Conservation (phyloP, 2,797 vertebrate species). For the Sebastes aleutianus region DNA sequence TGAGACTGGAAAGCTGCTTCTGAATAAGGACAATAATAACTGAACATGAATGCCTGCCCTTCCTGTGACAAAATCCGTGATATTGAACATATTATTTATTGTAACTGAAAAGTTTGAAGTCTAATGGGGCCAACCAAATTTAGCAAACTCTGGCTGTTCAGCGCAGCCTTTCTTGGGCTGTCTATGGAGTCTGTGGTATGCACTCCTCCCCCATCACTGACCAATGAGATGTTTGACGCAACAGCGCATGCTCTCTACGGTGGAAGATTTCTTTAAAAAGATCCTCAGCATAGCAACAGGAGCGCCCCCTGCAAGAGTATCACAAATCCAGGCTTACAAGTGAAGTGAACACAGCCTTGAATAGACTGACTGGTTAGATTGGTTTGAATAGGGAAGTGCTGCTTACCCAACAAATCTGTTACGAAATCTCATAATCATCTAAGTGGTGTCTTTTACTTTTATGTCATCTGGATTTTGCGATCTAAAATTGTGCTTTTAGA, state of each 20-base stretch:
- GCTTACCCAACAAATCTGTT: background rate
- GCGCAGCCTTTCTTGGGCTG: constrained; percentile 42
- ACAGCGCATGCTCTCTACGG: constrained; percentile 57
- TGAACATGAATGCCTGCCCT: background rate
- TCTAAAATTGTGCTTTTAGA: background rate
- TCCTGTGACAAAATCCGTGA: background rate
- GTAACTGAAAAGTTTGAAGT: background rate
- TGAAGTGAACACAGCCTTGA: constrained; percentile 2
- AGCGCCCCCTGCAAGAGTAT: background rate
- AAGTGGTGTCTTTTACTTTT: background rate
- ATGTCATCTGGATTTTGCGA: background rate
- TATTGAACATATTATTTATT: background rate
- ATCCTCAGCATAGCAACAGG: constrained; percentile 73
- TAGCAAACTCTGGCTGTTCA: constrained; percentile 20
- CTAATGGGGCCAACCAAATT: constrained; percentile 7
- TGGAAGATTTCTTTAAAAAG: constrained; percentile 78
- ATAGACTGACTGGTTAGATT: background rate
- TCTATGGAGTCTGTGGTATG: constrained; percentile 47
- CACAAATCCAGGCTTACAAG: background rate
- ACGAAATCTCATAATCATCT: background rate
- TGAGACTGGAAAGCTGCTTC: background rate
- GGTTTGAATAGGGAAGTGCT: background rate
- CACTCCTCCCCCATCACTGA: constrained; percentile 58
- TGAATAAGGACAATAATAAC: background rate
- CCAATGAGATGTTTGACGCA: constrained; percentile 59